Percentiles rank a stretch among this genome's conserved stretches.
Conservation (phyloP, 2,888 invertebrate genomes). For the Aporophyla nigra region DNA sequence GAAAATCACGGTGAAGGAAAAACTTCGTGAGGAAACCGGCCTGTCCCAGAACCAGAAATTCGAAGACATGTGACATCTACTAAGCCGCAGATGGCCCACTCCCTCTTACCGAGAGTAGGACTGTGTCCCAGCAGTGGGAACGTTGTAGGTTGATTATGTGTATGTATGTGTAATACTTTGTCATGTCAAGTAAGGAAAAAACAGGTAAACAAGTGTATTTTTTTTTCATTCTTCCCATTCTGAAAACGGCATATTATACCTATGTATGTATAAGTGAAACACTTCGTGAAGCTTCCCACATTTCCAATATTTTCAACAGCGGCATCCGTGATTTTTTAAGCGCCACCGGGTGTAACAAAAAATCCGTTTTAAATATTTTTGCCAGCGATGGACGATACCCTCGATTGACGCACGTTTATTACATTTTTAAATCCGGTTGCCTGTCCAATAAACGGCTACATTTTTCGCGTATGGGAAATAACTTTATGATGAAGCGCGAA, state of each 20-base stretch:
- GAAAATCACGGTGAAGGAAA: no score
- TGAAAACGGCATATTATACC: background rate
- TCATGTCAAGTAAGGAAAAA: no score
- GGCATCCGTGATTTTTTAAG: slow-evolving; percentile 19
- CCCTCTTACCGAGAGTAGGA: no score
- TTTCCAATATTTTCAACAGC: slow-evolving; percentile 8
- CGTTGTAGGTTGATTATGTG: no score
- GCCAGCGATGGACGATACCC: slow-evolving; percentile 9
- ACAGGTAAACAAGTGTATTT: background rate
- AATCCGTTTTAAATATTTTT: slow-evolving; percentile 35
- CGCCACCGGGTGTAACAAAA: slow-evolving; percentile 8
- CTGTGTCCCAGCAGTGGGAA: no score
- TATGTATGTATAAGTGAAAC: background rate
- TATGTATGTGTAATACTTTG: background rate
- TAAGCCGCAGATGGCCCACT: no score
- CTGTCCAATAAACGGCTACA: slow-evolving; percentile 33
- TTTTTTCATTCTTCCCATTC: background rate
- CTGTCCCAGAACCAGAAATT: no score
- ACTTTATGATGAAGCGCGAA: slow-evolving; percentile 24
- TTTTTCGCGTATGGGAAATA: slow-evolving; percentile 22
- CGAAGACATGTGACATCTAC: no score
- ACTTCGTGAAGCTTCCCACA: background rate
- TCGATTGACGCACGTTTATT: slow-evolving; percentile 34
- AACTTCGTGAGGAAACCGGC: no score
- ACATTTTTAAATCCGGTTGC: slow-evolving; percentile 35